Conservation (phyloP, 2,888 invertebrate genomes). For the Oscheius myriophilus region DNA sequence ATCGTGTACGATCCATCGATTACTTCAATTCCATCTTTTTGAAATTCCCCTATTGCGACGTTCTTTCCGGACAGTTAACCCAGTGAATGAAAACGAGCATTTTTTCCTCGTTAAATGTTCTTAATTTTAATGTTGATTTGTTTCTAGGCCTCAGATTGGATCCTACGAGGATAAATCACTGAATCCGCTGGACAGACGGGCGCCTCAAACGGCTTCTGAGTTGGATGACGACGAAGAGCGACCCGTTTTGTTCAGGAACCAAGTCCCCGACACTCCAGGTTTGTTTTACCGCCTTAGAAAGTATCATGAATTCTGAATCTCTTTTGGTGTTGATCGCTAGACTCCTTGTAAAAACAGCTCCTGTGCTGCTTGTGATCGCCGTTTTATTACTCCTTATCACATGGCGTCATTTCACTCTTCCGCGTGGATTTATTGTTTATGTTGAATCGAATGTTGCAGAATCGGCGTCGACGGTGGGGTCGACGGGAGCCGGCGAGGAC, state of each 20-base stretch:
- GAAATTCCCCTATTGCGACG: too few species aligned
- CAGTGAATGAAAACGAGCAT: too few species aligned
- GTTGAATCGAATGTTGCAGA: conserved; percentile 11
- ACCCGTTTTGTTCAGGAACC: conserved; percentile 5
- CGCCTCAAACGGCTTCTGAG: conserved; percentile 14
- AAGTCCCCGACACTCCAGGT: conserved; percentile 13
- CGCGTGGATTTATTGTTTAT: not conserved
- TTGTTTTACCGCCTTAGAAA: not conserved
- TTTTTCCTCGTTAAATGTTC: too few species aligned
- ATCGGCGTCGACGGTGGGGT: conserved; percentile 33
- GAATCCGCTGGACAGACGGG: conserved; percentile 36
- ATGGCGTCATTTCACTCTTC: not conserved
- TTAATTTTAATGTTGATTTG: conserved; percentile 13
- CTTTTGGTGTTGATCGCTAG: too few species aligned
- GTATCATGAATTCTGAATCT: too few species aligned
- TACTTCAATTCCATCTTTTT: too few species aligned
- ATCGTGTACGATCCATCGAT: too few species aligned
- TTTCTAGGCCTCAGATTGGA: conserved; percentile 33
- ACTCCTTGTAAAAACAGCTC: not conserved
- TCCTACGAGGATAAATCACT: conserved; percentile 32
- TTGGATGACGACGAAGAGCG: conserved; percentile 22
- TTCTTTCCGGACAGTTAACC: too few species aligned
- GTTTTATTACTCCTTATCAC: not conserved
- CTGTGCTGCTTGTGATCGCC: not conserved
- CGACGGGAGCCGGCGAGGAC: conserved; percentile 25